Conservation (phyloP, 2,888 invertebrate species). For the Diadegma fenestrale region DNA sequence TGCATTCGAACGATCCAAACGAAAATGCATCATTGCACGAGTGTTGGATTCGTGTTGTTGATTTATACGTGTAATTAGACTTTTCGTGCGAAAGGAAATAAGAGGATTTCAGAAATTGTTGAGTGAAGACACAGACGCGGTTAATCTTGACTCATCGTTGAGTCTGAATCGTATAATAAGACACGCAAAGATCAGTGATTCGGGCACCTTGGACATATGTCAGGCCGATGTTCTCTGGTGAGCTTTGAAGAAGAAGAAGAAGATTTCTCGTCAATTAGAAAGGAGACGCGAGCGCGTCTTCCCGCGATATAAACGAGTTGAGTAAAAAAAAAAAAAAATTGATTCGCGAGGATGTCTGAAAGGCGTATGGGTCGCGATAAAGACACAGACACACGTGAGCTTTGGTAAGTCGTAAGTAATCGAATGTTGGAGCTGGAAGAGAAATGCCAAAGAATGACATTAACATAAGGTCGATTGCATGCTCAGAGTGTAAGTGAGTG, state of each 20-base stretch:
- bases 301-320: conserved; percentile 68
- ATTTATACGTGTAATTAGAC: neutral
- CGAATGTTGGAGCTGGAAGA: conserved; percentile 74
- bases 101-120: neutral
- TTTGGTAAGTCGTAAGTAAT: conserved; percentile 22
- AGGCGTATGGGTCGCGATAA: conserved; percentile 6
- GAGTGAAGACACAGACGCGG: neutral
- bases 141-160: conserved; percentile 41
- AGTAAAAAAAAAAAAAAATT: conserved; percentile 77
- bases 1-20: too few species aligned
- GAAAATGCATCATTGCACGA: neutral
- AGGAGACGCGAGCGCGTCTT: conserved; percentile 71
- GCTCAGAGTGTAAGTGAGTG: conserved; percentile 28
- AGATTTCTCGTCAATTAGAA: conserved; percentile 81
- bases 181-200: conserved; percentile 75
- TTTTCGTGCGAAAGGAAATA: neutral
- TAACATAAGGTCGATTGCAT: conserved; percentile 78
- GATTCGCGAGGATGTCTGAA: conserved; percentile 59
- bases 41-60: neutral
- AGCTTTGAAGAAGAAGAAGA: neutral
- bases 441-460: conserved; percentile 80
- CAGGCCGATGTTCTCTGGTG: conserved; percentile 58
- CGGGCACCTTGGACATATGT: conserved; percentile 82
- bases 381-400: neutral
- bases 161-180: conserved; percentile 75